Conservation (phyloP, 1,140 invertebrate species). For the Nomia melanderi region DNA sequence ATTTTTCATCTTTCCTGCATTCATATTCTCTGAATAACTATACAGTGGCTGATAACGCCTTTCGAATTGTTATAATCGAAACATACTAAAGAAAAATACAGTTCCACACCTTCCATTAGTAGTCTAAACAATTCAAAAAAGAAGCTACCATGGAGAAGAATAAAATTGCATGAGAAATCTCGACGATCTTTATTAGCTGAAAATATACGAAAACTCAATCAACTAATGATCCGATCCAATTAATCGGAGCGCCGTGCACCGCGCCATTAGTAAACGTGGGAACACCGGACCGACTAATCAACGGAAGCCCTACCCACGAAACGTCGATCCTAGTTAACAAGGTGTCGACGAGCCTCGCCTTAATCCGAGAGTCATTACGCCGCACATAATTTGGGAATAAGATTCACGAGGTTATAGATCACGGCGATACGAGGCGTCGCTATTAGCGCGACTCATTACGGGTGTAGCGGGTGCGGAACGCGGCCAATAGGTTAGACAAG, state of each 20-base stretch:
- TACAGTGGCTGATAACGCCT: too few species aligned
- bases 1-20: too few species aligned
- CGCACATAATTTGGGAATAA: slow-evolving; percentile 42
- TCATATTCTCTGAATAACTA: too few species aligned
- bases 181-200: too few species aligned
- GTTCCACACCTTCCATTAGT: too few species aligned
- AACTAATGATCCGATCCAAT: background rate
- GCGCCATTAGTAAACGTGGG: background rate
- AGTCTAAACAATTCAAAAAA: too few species aligned
- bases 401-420: slow-evolving; percentile 44
- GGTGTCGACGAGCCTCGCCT: background rate
- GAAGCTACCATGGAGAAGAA: too few species aligned
- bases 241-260: background rate
- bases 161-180: too few species aligned
- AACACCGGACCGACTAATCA: background rate
- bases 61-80: too few species aligned
- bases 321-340: slow-evolving; percentile 20
- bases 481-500: slow-evolving; percentile 54
- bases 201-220: background rate
- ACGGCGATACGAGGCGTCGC: slow-evolving; percentile 21
- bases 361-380: background rate
- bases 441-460: slow-evolving; percentile 51
- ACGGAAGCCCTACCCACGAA: background rate
- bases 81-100: too few species aligned
- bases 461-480: slow-evolving; percentile 17